Percentiles rank a stretch among this genome's conserved stretches.
Conservation (phyloP, 2,113 vertebrate genomes). For the Crypturellus undulatus region DNA sequence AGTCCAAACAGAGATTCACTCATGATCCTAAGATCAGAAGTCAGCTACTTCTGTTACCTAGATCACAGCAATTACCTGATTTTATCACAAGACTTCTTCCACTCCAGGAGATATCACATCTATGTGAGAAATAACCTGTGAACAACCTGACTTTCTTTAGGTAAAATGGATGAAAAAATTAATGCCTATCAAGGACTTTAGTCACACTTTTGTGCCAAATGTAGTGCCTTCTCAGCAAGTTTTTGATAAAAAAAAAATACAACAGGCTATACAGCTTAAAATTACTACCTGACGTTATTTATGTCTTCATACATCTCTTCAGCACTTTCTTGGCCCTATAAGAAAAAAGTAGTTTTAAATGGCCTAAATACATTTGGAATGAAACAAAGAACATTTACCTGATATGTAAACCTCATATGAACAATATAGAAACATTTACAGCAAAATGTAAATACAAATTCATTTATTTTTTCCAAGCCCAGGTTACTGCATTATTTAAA, state of each 20-base stretch:
- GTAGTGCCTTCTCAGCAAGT: background rate
- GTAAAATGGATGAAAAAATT: background rate
- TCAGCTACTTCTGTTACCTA: background rate
- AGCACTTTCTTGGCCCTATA: slow-evolving; percentile 81
- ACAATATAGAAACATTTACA: background rate
- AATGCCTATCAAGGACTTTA: background rate
- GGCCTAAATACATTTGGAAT: background rate
- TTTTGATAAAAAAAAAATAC: background rate
- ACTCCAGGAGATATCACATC: background rate
- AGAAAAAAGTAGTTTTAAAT: slow-evolving; percentile 32
- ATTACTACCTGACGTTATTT: slow-evolving; percentile 82
- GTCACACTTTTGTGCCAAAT: background rate
- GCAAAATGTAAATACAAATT: background rate
- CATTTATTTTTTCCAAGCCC: background rate
- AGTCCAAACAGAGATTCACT: background rate
- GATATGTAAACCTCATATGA: background rate
- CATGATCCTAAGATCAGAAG: background rate
- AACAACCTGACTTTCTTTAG: background rate
- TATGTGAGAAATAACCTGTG: background rate
- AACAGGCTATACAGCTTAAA: background rate
- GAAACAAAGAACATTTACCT: background rate
- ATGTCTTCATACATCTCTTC: slow-evolving; percentile 91
- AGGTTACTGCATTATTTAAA: background rate
- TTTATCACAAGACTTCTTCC: background rate
- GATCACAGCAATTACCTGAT: background rate